Evolutionary conservation across 2,888 invertebrate species (phyloP), one percentile per base, ranked within the genome.

Genomic region (Pherbina coryleti): DNA sequence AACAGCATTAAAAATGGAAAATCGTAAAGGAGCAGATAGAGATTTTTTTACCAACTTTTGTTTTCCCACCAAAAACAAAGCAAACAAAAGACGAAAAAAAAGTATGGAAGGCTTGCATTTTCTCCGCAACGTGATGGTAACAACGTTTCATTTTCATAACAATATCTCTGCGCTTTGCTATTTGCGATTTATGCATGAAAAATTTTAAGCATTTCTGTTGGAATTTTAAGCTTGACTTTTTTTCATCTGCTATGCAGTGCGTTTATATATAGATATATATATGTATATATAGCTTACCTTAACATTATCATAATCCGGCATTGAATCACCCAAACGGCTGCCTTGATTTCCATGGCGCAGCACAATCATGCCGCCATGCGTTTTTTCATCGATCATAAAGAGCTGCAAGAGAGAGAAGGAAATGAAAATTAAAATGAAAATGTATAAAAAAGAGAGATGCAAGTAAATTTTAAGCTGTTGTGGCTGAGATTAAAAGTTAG

Each of bases 251-350:
- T 57, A 34, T 60, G 53, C 34, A 22, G 22, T 75, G 44, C 66
- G 34, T 75, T 25, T 55, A 8, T 14, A 72, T 8, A 31, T 28
- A 17, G 55, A 34, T n/a, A 34, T 75, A 37, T 55, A 8, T 14
- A 72, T 8, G 34, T 28, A 17, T 67, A 34, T n/a, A 34, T 71
- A 62, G 84, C 86, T 86, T 86, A 89, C 93, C 92, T 92, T 92
- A 83, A 93, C 91, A 88, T 95, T 95, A 82, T 95, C 95, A 89
- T 93, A 94, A 90, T 92, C 94, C 84, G 91, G 92, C 85, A 91
- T 90, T 89, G 90, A 89, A 86, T 90, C 90, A 77, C 88, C 89
- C 79, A 90, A 84, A 80, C 90, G 89, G 83, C 91, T 91, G 67
- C 91, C 91, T 66, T 91, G 91, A 74, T 91, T 92, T 72, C 92